Evolutionary conservation across 2,888 invertebrate species (phyloP), one percentile per base, ranked within the genome.

Genomic region (Gryllus longicercus): DNA sequence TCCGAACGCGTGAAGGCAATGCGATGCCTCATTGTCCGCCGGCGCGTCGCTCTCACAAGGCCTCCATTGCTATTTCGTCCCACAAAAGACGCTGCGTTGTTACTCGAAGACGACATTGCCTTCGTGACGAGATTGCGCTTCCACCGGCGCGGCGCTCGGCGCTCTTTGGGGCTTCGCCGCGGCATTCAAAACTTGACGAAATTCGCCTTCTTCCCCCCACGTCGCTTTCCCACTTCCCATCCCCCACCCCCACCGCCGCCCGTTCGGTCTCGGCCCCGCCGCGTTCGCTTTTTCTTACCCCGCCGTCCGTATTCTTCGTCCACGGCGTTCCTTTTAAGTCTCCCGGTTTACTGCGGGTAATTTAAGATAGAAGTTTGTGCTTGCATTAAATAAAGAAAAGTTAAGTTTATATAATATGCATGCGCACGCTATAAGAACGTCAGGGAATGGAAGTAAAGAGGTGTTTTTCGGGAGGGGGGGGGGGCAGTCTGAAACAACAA

Each of bases 401-500:
- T 63, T 14, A 63, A 63, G 63, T 63, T 63, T 63, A 63, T 63
- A 63, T 63, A 63, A 63, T 63, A 63, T 63, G 63, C 63, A 63
- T 63, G 16, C 63, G 14, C 63, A 14, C 14, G 63, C 38, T 38
- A 38, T 38, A 38, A 38, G 38, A 38, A 38, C 38, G 38, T 38
- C 38, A 38, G 38, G 38, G 38, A 38, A 38, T 38, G 38, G 8
- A 8, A 38, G 38, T 38, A 38, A 38, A 38, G 5, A 38, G 38
- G 38, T 38, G 38, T 38, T 38, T 38, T 38, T 38, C 38, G 38
- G 38, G 21, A 21, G 21, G 21, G 38, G 8, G 8, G 38, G 38
- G 5, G 8, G 8, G 8, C 8, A 38, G 38, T 8, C 38, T 38
- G 38, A 38, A n/a, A n/a, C n/a, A n/a, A 38, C 21, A 21, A 21